These are phyloP conservation scores for Lasioglossum calceatum DNA, from an alignment of 2,888 invertebrate species.

Conservation along the genomic window DNA sequence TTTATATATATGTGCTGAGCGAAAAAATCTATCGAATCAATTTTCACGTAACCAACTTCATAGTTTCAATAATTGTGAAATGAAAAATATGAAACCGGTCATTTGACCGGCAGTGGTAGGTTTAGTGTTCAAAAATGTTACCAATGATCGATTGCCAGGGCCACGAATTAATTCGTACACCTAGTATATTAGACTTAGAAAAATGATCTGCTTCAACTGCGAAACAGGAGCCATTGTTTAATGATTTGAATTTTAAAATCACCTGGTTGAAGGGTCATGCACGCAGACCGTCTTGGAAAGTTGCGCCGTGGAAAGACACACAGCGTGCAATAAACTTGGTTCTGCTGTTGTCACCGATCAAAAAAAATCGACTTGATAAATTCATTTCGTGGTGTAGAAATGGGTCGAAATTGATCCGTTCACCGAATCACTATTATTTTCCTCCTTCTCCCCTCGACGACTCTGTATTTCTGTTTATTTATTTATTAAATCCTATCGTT, in stretches of 20 bases:
- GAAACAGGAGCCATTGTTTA: no score
- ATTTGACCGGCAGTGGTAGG: no score
- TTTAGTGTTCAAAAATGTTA: not conserved
- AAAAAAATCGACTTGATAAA: not conserved
- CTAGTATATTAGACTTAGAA: not conserved
- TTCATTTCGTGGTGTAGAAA: not conserved
- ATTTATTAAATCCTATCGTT: not conserved
- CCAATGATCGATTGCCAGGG: not conserved
- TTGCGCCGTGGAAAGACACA: not conserved
- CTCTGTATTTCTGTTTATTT: not conserved
- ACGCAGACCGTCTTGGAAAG: not conserved
- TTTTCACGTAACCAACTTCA: no score
- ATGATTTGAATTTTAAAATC: not conserved
- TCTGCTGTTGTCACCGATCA: not conserved
- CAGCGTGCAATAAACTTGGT: not conserved
- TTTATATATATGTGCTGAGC: no score
- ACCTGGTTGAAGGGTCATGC: not conserved
- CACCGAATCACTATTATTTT: not conserved
- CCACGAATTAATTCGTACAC: no score
- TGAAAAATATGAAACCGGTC: no score
- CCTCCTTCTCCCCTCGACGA: not conserved
- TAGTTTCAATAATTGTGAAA: no score
- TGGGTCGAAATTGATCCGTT: not conserved
- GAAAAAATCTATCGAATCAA: no score
- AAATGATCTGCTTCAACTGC: not conserved